Percentiles rank a stretch among this genome's conserved stretches.
Evolutionary conservation across 1,140 invertebrate genomes (phyloP).

Genomic region (Pissodes strobi): DNA sequence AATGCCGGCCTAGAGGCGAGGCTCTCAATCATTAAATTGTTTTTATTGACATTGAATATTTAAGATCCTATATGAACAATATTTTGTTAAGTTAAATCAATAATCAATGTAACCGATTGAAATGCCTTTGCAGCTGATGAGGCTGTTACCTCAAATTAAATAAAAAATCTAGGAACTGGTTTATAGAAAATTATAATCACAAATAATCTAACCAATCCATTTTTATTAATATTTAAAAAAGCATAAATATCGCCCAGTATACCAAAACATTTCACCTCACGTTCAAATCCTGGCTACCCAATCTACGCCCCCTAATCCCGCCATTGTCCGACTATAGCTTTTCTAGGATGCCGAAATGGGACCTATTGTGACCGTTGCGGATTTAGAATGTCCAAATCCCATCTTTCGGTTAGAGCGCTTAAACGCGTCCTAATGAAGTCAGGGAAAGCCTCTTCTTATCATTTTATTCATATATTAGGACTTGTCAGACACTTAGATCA

Average conservation of each 20-base stretch:
- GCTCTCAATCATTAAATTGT: no score
- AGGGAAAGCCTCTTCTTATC: slow-evolving; percentile 4
- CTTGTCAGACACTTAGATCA: neutral
- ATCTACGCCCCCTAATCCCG: slow-evolving; percentile 41
- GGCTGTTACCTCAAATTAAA: no score
- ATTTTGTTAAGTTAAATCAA: no score
- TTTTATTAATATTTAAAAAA: no score
- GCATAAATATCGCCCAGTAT: neutral
- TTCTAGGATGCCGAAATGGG: slow-evolving; percentile 39
- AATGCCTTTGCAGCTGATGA: no score
- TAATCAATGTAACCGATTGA: no score
- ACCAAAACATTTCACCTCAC: slow-evolving; percentile 1
- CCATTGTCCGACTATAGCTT: slow-evolving; percentile 44
- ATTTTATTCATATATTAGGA: slow-evolving; percentile 1
- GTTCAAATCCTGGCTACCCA: slow-evolving; percentile 13
- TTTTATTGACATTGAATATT: no score
- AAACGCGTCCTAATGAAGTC: slow-evolving; percentile 44
- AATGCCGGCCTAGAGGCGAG: no score
- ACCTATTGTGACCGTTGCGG: slow-evolving; percentile 34
- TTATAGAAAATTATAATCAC: no score
- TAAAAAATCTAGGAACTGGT: no score
- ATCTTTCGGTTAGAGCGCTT: slow-evolving; percentile 47
- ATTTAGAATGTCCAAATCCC: slow-evolving; percentile 45
- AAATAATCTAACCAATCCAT: no score
- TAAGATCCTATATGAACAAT: no score